These are phyloP conservation scores for Buathra laborator DNA, from an alignment of 2,888 invertebrate species.

Conservation along the genomic window DNA sequence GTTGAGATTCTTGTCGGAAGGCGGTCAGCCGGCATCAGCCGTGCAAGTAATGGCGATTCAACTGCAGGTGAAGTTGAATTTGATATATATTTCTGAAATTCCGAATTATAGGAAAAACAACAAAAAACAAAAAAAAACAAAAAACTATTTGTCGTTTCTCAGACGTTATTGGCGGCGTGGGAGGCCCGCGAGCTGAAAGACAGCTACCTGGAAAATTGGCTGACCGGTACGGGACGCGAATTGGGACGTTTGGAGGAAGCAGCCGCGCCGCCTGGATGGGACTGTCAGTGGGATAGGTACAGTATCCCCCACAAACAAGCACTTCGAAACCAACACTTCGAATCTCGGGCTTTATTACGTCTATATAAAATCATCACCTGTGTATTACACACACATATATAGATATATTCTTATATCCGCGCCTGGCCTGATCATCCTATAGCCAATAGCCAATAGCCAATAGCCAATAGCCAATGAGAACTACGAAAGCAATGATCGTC, in stretches of 20 bases:
- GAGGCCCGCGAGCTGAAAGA: slow-evolving; percentile 87
- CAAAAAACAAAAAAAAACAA: background rate
- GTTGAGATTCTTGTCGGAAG: slow-evolving; percentile 87
- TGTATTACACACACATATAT: slow-evolving; percentile 15
- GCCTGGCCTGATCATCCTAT: background rate
- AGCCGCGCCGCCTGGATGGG: slow-evolving; percentile 90
- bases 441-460: background rate
- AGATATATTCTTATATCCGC: slow-evolving; percentile 16
- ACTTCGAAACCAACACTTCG: slow-evolving; percentile 37
- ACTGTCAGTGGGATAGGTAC: slow-evolving; percentile 92
- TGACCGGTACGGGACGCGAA: slow-evolving; percentile 87
- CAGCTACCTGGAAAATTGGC: slow-evolving; percentile 88
- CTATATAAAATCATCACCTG: slow-evolving; percentile 30
- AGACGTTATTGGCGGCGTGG: slow-evolving; percentile 90
- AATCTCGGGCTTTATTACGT: slow-evolving; percentile 47
- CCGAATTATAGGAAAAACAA: background rate
- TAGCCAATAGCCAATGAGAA: slow-evolving; percentile 2
- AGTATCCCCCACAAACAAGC: slow-evolving; percentile 81
- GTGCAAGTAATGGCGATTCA: slow-evolving; percentile 88
- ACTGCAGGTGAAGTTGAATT: slow-evolving; percentile 86
- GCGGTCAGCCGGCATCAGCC: slow-evolving; percentile 86
- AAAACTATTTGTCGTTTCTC: slow-evolving; percentile 70
- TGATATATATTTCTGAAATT: background rate
- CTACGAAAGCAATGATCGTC: background rate
- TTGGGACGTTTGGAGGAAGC: slow-evolving; percentile 88